Evolutionary conservation across 2,797 vertebrate genomes (phyloP).

Genomic region (Rhadinocentrus ornatus): DNA sequence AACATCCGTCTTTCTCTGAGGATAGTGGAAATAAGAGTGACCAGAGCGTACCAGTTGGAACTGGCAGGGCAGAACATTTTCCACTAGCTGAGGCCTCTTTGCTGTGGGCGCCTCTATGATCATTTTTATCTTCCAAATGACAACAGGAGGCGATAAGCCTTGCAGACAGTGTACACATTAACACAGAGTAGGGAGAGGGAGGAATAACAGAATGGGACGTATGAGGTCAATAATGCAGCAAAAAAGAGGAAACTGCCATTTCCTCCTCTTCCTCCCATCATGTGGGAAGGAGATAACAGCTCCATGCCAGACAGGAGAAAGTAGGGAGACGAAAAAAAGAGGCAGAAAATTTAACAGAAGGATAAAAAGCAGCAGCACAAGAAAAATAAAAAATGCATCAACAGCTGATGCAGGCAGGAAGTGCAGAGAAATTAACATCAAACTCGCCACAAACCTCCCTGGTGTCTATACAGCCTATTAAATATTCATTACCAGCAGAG

Average conservation of each 20-base stretch:
- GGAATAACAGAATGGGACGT: conserved; percentile 6
- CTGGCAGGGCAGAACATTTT: conserved; percentile 84
- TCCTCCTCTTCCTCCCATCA: conserved; percentile 74
- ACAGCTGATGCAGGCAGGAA: conserved; percentile 59
- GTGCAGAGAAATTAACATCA: conserved; percentile 67
- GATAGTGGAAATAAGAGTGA: conserved; percentile 73
- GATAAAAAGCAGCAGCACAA: conserved; percentile 17
- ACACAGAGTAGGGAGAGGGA: conserved; percentile 40
- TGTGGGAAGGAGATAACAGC: conserved; percentile 70
- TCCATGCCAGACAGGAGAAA: conserved; percentile 63
- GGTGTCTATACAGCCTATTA: conserved; percentile 24
- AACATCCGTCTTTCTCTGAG: conserved; percentile 68
- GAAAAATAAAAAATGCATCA: conserved; percentile 66
- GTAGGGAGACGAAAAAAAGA: conserved; percentile 11
- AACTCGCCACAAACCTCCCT: conserved; percentile 56
- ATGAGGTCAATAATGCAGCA: conserved; percentile 20
- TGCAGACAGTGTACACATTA: conserved; percentile 14
- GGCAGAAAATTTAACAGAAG: conserved; percentile 21
- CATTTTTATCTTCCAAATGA: conserved; percentile 31
- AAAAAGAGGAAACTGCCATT: conserved; percentile 67
- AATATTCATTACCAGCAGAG: conserved; percentile 49
- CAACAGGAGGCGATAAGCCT: conserved; percentile 23
- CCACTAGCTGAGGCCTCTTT: conserved; percentile 55
- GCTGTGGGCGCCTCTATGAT: conserved; percentile 29
- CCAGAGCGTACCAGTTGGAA: conserved; percentile 84